These are phyloP conservation scores for Lampris incognitus DNA, from an alignment of 2,113 vertebrate genomes.

Conservation along the genomic window DNA sequence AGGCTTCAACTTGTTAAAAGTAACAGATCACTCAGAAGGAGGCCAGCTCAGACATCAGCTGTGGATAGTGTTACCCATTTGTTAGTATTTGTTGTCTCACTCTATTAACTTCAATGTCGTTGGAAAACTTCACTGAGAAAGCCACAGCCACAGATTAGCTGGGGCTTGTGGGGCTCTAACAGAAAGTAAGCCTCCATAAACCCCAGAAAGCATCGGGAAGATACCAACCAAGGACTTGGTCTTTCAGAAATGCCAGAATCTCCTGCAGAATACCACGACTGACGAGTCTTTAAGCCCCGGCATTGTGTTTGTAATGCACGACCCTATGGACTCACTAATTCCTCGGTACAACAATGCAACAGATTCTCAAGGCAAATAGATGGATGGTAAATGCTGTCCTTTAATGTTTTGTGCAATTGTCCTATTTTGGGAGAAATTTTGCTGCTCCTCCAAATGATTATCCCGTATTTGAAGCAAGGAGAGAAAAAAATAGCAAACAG, in stretches of 20 bases:
- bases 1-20: conserved; percentile 59
- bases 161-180: conserved; percentile 62
- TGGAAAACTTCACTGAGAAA: conserved; percentile 58
- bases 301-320: conserved; percentile 47
- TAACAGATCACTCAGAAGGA: conserved; percentile 43
- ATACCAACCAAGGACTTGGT: conserved; percentile 68
- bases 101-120: conserved; percentile 69
- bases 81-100: conserved; percentile 71
- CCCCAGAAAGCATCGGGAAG: conserved; percentile 58
- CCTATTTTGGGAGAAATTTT: conserved; percentile 8
- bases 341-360: conserved; percentile 32
- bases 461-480: neutral
- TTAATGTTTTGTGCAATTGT: conserved; percentile 27
- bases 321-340: conserved; percentile 40
- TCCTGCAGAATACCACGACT: conserved; percentile 42
- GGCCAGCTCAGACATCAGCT: conserved; percentile 42
- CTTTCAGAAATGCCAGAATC: conserved; percentile 60
- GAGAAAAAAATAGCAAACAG: neutral
- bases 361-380: conserved; percentile 32
- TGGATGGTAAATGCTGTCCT: conserved; percentile 21
- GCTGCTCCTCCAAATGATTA: conserved; percentile 6
- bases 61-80: conserved; percentile 59
- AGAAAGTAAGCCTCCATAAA: conserved; percentile 69
- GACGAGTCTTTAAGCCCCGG: conserved; percentile 46
- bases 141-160: conserved; percentile 64